Evolutionary conservation across 1,140 invertebrate species (phyloP), one percentile per base, ranked within the genome.

Genomic region (Antheraea pernyi): DNA sequence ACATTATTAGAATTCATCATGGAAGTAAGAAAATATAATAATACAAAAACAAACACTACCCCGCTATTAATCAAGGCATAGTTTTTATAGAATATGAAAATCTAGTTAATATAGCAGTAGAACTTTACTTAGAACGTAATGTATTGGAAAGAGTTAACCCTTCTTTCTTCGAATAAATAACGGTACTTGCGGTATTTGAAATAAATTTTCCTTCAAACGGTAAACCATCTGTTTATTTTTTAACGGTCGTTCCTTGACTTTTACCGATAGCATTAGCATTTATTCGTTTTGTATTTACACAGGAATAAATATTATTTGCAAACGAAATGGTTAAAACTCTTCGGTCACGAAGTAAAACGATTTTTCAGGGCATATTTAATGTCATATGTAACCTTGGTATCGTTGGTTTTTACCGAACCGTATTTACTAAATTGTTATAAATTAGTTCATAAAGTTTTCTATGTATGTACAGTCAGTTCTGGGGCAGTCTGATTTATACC

Each of bases 181-280:
- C 46, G 13, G 46, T 16, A 53, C 46, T 53, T 53, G 16, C 46
- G 46, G 7, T 16, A 53, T 53, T 53, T 53, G 11, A 53, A 53
- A 13, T 16, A 53, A 53, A 53, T 53, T 53, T 53, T 53, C 46
- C 46, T 8, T 22, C 61, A 37, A 36, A 63, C 61, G 61, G 61
- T 65, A 46, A 11, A 53, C 69, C 36, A 36, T 46, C 10, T 59
- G 64, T 73, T 74, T 70, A 60, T 72, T 59, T 62, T 77, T 77
- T 84, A 85, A 80, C 79, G 72, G 75, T 79, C 70, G 67, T 77
- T 75, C 73, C 72, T 83, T 81, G 75, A 83, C 60, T 77, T 82
- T 72, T 75, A 82, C 72, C 67, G 65, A 78, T 76, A 37, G 68
- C 76, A 84, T 85, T 85, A 84, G 70, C 81, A 83, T 83, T 75